Conservation (phyloP, 2,888 invertebrate genomes). For the Leuctra nigra region DNA sequence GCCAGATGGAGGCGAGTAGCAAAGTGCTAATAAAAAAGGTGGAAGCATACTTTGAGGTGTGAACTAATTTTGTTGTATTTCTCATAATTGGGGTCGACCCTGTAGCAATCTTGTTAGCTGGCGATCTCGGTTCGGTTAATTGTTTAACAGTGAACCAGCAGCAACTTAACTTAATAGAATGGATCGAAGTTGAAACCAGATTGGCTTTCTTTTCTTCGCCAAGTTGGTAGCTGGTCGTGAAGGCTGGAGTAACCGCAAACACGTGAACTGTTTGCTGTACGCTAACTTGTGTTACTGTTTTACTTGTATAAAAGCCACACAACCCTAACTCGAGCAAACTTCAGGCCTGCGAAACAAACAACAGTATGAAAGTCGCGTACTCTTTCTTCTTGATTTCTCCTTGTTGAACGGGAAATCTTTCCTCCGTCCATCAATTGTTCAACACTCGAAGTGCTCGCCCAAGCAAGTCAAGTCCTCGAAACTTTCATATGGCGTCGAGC, state of each 20-base stretch:
- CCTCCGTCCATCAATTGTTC: background rate
- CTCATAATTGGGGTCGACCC: conserved; percentile 7
- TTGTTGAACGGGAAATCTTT: background rate
- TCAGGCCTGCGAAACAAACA: too few relatives aligned
- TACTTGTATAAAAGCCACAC: conserved; percentile 19
- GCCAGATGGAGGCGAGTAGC: background rate
- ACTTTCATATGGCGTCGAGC: conserved; percentile 8
- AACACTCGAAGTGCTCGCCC: background rate
- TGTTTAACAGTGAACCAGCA: conserved; percentile 3
- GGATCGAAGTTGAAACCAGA: conserved; percentile 15
- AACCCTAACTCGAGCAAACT: background rate
- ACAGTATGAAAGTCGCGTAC: background rate
- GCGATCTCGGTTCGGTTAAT: conserved; percentile 17
- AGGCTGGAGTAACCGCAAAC: background rate
- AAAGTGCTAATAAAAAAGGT: conserved; percentile 10
- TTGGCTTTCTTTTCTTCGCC: conserved; percentile 10
- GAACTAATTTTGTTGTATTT: conserved; percentile 8
- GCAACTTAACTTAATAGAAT: conserved; percentile 9
- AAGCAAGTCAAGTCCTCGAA: conserved; percentile 6
- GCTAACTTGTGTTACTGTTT: conserved; percentile 14
- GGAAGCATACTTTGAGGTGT: background rate
- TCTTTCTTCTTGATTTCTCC: background rate
- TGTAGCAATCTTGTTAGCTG: conserved; percentile 14
- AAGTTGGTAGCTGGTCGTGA: background rate
- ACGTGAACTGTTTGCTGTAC: background rate